Conservation (phyloP, 2,888 invertebrate genomes). For the Alloscopus bannaensis region DNA sequence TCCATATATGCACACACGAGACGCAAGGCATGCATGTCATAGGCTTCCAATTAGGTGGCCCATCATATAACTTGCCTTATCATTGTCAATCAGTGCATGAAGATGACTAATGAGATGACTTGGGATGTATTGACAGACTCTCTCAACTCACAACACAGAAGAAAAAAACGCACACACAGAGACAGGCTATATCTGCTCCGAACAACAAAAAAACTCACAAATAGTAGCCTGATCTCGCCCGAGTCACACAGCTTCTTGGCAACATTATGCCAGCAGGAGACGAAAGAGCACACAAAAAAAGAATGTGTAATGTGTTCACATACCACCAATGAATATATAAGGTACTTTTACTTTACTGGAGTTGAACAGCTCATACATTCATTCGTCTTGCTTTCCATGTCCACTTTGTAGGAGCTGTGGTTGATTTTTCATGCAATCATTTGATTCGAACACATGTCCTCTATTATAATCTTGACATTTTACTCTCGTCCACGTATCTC, state of each 20-base stretch:
- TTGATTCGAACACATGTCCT: constrained; percentile 61
- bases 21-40: constrained; percentile 57
- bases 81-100: constrained; percentile 69
- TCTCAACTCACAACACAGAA: constrained; percentile 32
- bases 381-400: constrained; percentile 43
- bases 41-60: constrained; percentile 71
- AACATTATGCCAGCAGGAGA: constrained; percentile 47
- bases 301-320: too few relatives aligned
- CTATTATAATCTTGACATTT: constrained; percentile 64
- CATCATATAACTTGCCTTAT: constrained; percentile 69
- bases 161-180: constrained; percentile 13
- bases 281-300: constrained; percentile 17
- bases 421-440: constrained; percentile 55
- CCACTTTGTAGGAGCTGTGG: constrained; percentile 49
- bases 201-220: constrained; percentile 6
- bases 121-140: constrained; percentile 67
- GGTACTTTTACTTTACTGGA: neutral
- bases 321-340: too few relatives aligned
- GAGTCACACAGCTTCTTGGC: constrained; percentile 24
- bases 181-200: neutral
- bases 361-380: neutral
- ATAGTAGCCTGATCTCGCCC: constrained; percentile 13
- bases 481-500: constrained; percentile 41
- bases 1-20: neutral
- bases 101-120: constrained; percentile 72